Evolutionary conservation across 2,888 invertebrate genomes (phyloP).

Genomic region (Platycnemis pennipes): DNA sequence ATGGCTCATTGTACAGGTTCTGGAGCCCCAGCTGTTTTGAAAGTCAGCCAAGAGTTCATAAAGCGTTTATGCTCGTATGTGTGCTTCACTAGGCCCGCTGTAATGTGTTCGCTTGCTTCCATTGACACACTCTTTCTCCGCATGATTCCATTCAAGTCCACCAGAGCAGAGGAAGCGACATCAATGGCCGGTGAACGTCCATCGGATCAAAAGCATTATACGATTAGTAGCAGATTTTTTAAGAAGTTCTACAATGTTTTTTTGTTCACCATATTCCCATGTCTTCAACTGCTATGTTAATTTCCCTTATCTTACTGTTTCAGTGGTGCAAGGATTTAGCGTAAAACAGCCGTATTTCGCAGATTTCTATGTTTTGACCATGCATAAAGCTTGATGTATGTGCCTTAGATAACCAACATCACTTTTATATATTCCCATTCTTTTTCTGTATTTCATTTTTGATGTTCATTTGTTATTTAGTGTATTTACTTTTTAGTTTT

Average conservation of each 20-base stretch:
- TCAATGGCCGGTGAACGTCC: conserved; percentile 5
- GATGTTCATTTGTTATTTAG: no score
- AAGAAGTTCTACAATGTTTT: neutral
- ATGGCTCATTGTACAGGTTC: neutral
- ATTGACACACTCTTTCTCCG: neutral
- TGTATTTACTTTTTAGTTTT: no score
- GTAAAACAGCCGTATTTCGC: no score
- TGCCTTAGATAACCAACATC: no score
- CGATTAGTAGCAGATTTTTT: neutral
- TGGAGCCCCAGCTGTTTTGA: neutral
- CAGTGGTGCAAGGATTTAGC: no score
- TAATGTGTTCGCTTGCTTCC: neutral
- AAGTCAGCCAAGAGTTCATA: neutral
- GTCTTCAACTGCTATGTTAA: neutral
- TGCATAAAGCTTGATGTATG: no score
- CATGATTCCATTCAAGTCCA: neutral
- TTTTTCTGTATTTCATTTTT: no score
- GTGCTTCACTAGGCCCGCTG: neutral
- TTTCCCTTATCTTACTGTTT: no score
- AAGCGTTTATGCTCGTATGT: neutral
- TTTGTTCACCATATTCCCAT: neutral
- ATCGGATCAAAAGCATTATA: neutral
- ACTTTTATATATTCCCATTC: no score
- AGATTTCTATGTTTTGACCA: no score
- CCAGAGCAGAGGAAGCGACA: neutral